phyloP scores from a whole-genome alignment of 2,113 vertebrate genomes.

The Perognathus longimembris region DNA sequence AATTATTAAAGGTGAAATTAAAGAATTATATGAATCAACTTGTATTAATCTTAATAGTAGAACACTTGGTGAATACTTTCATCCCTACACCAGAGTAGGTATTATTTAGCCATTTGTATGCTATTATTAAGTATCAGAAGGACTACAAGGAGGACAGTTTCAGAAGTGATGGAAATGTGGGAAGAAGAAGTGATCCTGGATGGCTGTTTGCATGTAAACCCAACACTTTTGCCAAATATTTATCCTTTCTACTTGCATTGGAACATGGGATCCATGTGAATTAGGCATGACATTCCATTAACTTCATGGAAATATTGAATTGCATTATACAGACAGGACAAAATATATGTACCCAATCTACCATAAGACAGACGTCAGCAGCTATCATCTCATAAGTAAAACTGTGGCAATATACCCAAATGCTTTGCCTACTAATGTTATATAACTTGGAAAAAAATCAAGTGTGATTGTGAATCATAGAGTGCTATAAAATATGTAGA shows the following conservation, averaged over 20 bases:
- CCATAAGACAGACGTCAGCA: background rate
- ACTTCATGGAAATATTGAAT: slow-evolving; percentile 12
- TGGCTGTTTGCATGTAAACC: background rate
- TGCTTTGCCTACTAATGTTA: background rate
- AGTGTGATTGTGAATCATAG: background rate
- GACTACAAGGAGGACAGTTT: background rate
- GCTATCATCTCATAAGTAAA: background rate
- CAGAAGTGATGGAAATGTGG: background rate
- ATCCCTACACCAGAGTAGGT: background rate
- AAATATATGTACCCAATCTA: background rate
- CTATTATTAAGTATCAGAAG: background rate
- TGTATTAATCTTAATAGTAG: background rate
- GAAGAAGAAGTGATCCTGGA: background rate
- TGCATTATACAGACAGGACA: background rate
- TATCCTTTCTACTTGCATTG: background rate
- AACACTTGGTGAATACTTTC: background rate
- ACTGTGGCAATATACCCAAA: background rate
- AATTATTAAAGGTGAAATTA: background rate
- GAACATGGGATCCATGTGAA: background rate
- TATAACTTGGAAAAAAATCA: background rate
- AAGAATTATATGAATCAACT: fast-evolving
- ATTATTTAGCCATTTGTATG: background rate
- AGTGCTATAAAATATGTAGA: background rate
- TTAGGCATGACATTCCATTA: background rate
- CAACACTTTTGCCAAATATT: background rate